Base-by-base conservation (phyloP, 2,113 vertebrate genomes). In the Solea senegalensis region DNA sequence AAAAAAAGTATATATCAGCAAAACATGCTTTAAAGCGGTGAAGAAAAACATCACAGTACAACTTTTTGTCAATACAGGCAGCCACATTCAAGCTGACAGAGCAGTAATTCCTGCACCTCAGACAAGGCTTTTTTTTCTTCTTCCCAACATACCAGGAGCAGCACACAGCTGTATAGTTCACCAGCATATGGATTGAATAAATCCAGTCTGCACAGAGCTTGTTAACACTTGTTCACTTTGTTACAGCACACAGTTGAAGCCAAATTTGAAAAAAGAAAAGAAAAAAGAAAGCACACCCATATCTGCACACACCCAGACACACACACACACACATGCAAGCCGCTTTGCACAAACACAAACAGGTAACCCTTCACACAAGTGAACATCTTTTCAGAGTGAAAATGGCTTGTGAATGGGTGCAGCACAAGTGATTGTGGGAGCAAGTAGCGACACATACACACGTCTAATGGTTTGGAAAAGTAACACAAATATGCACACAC, bases 161-260 rank as follows among this genome's bases (percentile, higher is more conserved):
- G 83, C 76, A 76, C 69, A 68, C 88, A 89, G 87, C 88, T 90
- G 87, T 90, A 91, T 65, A 73, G 77, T 74, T 78, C 83, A 75
- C 71, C 85, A 75, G 82, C 91, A 92, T 92, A 92, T 92, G 89
- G 91, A 92, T 87, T 84, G 87, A 92, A 91, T 92, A 89, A 92
- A 91, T 88, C 83, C 72, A 87, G 83, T 82, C 88, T 85, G 88
- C 78, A 74, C 78, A 72, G 69, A 85, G 83, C 91, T 90, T 92
- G 91, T 92, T 92, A 91, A 92, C 91, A 92, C 91, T 92, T 90
- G 91, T 87, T 91, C 88, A 63, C 72, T 90, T 86, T 82, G 86
- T 82, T 79, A 79, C 69, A 69, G 55, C 72, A 60, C 61, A 65
- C 3, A 39, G 61, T 54, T 77, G 80, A 44, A 79, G 81, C 82